A percentile compares a stretch with the other conserved stretches of the same genome.
Evolutionary conservation across 2,113 vertebrate species (phyloP).

Genomic region (Pimephales promelas): DNA sequence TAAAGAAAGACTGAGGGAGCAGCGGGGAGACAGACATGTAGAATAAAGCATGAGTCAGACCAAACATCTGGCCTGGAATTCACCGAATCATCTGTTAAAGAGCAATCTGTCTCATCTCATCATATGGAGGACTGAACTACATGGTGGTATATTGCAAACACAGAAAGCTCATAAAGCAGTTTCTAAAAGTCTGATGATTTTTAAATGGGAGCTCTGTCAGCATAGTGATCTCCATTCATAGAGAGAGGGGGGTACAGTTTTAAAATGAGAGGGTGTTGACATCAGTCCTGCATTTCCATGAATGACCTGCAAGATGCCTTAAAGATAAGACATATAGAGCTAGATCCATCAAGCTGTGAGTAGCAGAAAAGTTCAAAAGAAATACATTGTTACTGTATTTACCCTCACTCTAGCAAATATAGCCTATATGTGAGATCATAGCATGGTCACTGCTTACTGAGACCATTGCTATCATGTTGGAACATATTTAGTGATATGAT

Average conservation of each 20-base stretch:
- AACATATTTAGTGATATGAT: background rate
- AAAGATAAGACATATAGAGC: slow-evolving; percentile 32
- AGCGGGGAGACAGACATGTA: background rate
- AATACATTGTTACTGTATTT: too few relatives aligned
- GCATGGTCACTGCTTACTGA: background rate
- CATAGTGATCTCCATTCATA: slow-evolving; percentile 9
- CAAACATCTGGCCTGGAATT: slow-evolving; percentile 48
- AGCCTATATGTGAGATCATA: background rate
- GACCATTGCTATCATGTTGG: background rate
- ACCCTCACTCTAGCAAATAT: too few relatives aligned
- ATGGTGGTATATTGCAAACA: slow-evolving; percentile 6
- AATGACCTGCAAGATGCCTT: slow-evolving; percentile 37
- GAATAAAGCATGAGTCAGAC: slow-evolving; percentile 40
- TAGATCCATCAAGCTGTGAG: slow-evolving; percentile 19
- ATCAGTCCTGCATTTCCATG: slow-evolving; percentile 30
- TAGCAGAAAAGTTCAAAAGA: background rate
- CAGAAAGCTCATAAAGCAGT: background rate
- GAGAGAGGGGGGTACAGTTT: slow-evolving; percentile 34
- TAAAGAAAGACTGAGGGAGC: background rate
- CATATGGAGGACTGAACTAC: background rate
- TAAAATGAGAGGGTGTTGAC: slow-evolving; percentile 51
- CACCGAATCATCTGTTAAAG: slow-evolving; percentile 49
- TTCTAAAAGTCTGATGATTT: slow-evolving; percentile 11
- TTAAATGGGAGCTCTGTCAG: slow-evolving; percentile 27
- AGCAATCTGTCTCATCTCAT: slow-evolving; percentile 32